phyloP scores from a whole-genome alignment of 2,797 vertebrate species.

The Tinamus major region DNA sequence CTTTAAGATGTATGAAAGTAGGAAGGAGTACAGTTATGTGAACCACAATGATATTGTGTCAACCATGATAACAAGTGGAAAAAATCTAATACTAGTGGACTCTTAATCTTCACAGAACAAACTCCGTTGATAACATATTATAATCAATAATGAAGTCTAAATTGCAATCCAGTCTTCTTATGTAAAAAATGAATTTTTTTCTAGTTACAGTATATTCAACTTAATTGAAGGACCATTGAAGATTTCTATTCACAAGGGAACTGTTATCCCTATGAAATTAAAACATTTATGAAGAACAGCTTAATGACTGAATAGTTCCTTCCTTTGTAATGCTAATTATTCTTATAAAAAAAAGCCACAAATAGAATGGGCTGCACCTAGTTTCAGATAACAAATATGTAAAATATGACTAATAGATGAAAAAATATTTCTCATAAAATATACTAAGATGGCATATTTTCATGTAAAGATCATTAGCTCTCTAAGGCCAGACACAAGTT shows the following conservation, averaged over 20 bases:
- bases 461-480: background rate
- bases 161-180: background rate
- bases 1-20: background rate
- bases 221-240: constrained; percentile 44
- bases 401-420: background rate
- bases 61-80: background rate
- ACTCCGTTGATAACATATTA: constrained; percentile 26
- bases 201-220: constrained; percentile 1
- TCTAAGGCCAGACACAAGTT: background rate
- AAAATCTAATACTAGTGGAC: background rate
- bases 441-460: background rate
- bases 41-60: background rate
- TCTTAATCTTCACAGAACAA: constrained; percentile 6
- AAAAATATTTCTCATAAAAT: background rate
- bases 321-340: constrained; percentile 50
- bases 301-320: constrained; percentile 42
- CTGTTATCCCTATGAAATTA: constrained; percentile 21
- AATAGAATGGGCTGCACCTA: background rate
- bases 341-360: constrained; percentile 18
- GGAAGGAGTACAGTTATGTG: background rate
- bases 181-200: constrained; percentile 35
- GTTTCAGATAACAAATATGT: background rate
- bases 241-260: constrained; percentile 27
- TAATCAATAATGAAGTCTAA: constrained; percentile 36
- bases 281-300: constrained; percentile 45